phyloP scores from a whole-genome alignment of 2,113 vertebrate genomes.

The Ophiodon elongatus region DNA sequence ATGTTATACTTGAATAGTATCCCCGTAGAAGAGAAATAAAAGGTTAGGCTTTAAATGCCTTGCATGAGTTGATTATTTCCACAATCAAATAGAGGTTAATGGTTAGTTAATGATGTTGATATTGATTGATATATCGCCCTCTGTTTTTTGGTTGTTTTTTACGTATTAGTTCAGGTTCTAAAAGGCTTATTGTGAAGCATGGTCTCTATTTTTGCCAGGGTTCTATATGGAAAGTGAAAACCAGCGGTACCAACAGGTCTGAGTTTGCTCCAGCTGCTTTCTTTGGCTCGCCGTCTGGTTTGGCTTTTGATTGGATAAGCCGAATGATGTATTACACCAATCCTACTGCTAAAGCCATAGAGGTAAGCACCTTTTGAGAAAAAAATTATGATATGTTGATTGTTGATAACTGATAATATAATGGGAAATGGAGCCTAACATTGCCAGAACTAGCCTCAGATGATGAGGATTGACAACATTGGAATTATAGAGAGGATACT shows the following conservation, averaged over 20 bases:
- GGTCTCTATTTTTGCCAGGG: conserved; percentile 59
- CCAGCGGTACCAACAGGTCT: conserved; percentile 77
- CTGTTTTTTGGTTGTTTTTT: not conserved
- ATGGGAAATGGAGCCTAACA: not conserved
- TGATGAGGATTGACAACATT: not conserved
- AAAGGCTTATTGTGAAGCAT: not conserved
- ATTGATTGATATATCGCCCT: not conserved
- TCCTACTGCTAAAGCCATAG: conserved; percentile 75
- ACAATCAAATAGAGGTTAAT: not conserved
- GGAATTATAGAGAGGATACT: not conserved
- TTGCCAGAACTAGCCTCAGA: not conserved
- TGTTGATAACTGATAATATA: not conserved
- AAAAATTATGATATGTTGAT: not conserved
- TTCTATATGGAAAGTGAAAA: conserved; percentile 81
- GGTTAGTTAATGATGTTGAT: not conserved
- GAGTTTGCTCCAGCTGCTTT: conserved; percentile 81
- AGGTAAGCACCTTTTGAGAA: conserved; percentile 67
- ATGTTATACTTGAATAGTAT: not conserved
- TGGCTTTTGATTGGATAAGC: conserved; percentile 85
- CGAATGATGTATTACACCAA: conserved; percentile 83
- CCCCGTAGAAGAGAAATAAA: not conserved
- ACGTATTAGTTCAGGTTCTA: not conserved
- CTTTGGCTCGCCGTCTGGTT: conserved; percentile 77
- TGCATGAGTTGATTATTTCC: not conserved
- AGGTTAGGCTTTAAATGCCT: not conserved